Base-by-base conservation (phyloP, 2,888 invertebrate genomes). In the Galerucella calmariensis region DNA sequence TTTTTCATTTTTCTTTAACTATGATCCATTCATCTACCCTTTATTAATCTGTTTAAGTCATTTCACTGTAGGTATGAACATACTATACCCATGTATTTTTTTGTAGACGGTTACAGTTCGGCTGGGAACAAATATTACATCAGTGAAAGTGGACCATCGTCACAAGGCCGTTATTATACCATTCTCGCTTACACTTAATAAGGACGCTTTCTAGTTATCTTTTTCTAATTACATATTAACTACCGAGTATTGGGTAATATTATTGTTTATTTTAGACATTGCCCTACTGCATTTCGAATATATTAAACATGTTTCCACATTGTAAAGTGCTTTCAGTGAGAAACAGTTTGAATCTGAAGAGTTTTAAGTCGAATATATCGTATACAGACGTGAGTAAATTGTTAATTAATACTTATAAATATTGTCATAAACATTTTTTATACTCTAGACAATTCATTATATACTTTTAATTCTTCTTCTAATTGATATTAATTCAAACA, bases 171-270 rank as follows among this genome's bases (percentile, higher is more conserved):
- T 16, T 12, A 20, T 6, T 65, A 46, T 44, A 65, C 41, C 35
- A 41, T 6, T 62, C 41, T 62, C 41, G 35, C 35, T 62, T 41
- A 6, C 46, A 65, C 63, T 20, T 44, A 10, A 41, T 63, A 14
- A 10, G 2, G 11, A n/a, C 14, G 35, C 12, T 62, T 61, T 61
- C 24, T 27, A 61, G 14, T 63, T 41, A 35, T 63, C 69, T 51
- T 69, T 61, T n/a, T 70, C 63, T 46, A 51, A 10, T 63, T 51
- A 51, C 53, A 41, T 53, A 70, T 41, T 24, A 41, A 20, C 70
- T n/a, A 53, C 63, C 41, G 41, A 70, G 53, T 70, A 63, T 70
- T 70, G 63, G 70, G 70, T 46, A 70, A 70, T 59, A 62, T 20
- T 20, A 20, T 61, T 61, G 20, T 27, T 62, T 24, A 51, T 59